Evolutionary conservation across 2,888 invertebrate genomes (phyloP).

Genomic region (Lithodes maja): DNA sequence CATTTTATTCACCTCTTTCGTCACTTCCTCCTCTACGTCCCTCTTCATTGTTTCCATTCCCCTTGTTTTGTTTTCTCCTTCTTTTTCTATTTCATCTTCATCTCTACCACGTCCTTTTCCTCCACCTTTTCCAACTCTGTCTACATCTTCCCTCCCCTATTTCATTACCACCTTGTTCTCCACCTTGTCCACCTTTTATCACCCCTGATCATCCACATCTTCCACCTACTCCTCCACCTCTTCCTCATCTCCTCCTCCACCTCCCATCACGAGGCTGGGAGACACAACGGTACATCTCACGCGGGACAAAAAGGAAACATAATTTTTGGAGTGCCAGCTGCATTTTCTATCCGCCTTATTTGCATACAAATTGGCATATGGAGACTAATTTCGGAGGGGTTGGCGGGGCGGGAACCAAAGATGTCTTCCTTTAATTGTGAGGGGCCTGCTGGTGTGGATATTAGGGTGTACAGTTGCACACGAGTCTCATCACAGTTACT

Average conservation of each 20-base stretch:
- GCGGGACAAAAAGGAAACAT: slow-evolving; percentile 43
- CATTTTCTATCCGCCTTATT: slow-evolving; percentile 59
- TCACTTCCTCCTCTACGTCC: too few species aligned
- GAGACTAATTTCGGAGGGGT: slow-evolving; percentile 53
- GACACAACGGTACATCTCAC: slow-evolving; percentile 45
- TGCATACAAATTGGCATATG: slow-evolving; percentile 64
- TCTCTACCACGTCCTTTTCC: too few species aligned
- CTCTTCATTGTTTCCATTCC: too few species aligned
- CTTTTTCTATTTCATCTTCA: neutral
- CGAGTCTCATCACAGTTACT: too few species aligned
- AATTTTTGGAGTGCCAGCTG: slow-evolving; percentile 47
- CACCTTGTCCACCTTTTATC: too few species aligned
- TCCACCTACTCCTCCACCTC: neutral
- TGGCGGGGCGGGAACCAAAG: slow-evolving; percentile 46
- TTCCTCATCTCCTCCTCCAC: neutral
- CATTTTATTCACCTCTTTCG: too few species aligned
- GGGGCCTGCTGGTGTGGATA: neutral
- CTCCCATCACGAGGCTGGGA: slow-evolving; percentile 1
- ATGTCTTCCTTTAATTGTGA: slow-evolving; percentile 48
- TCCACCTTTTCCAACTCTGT: too few species aligned
- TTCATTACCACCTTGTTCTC: too few species aligned
- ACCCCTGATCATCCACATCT: too few species aligned
- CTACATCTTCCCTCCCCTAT: too few species aligned
- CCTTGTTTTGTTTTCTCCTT: neutral
- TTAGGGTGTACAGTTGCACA: too few species aligned